Conservation (phyloP, 2,888 invertebrate genomes). For the Eupithecia vulgata region DNA sequence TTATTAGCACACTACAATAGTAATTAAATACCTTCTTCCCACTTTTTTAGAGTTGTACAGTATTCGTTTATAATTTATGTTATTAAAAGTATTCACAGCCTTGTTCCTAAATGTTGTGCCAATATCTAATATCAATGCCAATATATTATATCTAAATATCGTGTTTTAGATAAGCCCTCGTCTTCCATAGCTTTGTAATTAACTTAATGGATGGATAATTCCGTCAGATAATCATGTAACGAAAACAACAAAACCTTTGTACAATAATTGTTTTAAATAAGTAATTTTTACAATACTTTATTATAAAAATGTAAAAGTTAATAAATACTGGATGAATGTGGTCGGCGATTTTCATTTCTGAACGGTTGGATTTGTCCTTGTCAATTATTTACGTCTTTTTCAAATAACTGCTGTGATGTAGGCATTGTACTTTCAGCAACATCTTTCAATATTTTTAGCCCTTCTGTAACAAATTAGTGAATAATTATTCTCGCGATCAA, state of each 20-base stretch:
- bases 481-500: not conserved
- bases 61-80: conserved; percentile 28
- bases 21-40: conserved; percentile 42
- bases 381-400: conserved; percentile 53
- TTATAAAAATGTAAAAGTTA: conserved; percentile 73
- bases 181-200: conserved; percentile 1
- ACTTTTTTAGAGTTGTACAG: conserved; percentile 48
- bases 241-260: conserved; percentile 69
- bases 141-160: no score
- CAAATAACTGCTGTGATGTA: conserved; percentile 71
- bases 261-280: conserved; percentile 75
- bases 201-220: conserved; percentile 28
- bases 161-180: no score
- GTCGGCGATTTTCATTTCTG: conserved; percentile 51
- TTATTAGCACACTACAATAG: conserved; percentile 43
- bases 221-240: conserved; percentile 46
- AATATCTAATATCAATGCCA: no score
- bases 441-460: conserved; percentile 71
- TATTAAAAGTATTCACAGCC: conserved; percentile 53
- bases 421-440: conserved; percentile 51
- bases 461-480: conserved; percentile 75
- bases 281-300: conserved; percentile 79
- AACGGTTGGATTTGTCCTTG: not conserved
- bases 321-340: conserved; percentile 74
- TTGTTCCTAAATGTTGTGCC: conserved; percentile 79